Evolutionary conservation across 2,113 vertebrate genomes (phyloP).

Genomic region (Tachysurus vachellii): DNA sequence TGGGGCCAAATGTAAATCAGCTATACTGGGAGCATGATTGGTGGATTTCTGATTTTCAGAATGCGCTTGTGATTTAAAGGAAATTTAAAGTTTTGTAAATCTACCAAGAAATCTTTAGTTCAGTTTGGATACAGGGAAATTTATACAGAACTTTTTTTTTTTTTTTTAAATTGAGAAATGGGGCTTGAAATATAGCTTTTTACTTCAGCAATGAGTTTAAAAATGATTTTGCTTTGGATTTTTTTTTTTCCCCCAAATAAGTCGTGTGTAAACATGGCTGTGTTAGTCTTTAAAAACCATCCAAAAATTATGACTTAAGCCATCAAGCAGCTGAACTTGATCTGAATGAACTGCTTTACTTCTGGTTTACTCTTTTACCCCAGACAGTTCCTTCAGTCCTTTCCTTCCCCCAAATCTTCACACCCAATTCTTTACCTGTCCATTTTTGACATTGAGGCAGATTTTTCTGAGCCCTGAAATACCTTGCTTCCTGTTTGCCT

Average conservation of each 20-base stretch:
- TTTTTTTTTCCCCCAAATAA: background rate
- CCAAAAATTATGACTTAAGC: background rate
- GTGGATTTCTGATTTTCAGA: background rate
- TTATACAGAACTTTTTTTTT: too few species aligned
- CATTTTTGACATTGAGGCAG: background rate
- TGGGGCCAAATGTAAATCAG: background rate
- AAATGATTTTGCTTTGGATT: background rate
- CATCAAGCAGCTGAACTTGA: background rate
- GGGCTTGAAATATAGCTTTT: background rate
- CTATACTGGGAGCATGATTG: background rate
- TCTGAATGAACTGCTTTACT: background rate
- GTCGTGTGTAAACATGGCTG: background rate
- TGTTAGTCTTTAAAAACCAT: background rate
- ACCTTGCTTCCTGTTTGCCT: background rate
- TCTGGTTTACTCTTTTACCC: background rate
- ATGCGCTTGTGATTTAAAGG: background rate
- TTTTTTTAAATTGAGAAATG: background rate
- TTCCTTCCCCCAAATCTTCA: background rate
- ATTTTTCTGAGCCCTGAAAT: background rate
- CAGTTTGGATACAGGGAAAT: background rate
- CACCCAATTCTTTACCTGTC: background rate
- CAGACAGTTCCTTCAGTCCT: background rate
- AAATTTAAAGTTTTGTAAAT: background rate
- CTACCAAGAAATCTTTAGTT: background rate
- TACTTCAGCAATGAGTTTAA: background rate